These are phyloP conservation scores for Myiopsitta monachus DNA, from an alignment of 2,113 vertebrate species.

Conservation along the genomic window DNA sequence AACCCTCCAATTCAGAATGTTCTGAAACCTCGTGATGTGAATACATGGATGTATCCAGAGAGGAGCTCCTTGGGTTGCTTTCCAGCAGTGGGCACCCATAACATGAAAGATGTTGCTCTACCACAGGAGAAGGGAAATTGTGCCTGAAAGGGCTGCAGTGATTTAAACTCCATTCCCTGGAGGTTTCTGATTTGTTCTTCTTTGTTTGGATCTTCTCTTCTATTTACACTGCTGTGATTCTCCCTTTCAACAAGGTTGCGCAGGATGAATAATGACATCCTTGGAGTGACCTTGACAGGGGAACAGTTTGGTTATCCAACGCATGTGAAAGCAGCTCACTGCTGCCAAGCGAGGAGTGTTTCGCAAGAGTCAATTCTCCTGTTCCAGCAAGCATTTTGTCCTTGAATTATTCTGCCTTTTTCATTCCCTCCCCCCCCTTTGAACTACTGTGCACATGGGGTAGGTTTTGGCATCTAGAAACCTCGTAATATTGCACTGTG, in stretches of 20 bases:
- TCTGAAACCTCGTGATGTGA: not conserved
- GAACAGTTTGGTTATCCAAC: not conserved
- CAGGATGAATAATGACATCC: constrained; percentile 1
- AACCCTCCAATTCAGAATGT: too few species aligned
- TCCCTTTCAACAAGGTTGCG: not conserved
- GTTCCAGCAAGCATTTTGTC: not conserved
- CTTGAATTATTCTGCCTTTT: not conserved
- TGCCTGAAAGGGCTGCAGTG: not conserved
- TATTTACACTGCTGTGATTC: not conserved
- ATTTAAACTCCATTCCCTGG: not conserved
- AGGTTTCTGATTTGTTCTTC: not conserved
- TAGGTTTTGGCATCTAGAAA: not conserved
- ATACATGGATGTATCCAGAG: accelerated
- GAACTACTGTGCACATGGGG: not conserved
- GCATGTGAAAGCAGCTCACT: not conserved
- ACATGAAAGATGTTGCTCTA: not conserved
- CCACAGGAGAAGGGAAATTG: not conserved
- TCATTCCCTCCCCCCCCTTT: not conserved
- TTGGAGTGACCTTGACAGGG: constrained; percentile 28
- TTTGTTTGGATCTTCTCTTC: not conserved
- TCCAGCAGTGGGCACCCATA: not conserved
- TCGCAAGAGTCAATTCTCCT: not conserved
- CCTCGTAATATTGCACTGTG: not conserved
- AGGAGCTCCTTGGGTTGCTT: not conserved
- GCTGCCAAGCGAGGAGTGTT: not conserved